Conservation (phyloP, 2,113 vertebrate genomes). For the Vimba vimba region DNA sequence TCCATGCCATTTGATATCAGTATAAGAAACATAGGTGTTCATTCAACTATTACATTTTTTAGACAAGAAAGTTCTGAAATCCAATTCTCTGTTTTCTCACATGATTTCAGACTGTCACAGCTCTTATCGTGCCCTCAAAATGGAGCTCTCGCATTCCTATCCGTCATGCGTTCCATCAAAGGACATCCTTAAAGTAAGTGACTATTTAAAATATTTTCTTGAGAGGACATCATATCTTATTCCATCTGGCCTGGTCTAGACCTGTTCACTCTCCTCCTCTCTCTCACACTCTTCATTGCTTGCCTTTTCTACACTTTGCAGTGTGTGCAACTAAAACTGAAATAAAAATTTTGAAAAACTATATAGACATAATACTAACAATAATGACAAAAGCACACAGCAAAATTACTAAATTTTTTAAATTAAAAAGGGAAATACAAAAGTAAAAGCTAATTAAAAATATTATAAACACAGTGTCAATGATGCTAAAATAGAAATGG, state of each 20-base stretch:
- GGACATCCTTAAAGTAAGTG: not conserved
- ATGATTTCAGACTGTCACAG: not conserved
- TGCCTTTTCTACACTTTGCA: not conserved
- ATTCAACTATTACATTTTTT: not conserved
- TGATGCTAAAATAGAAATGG: slow-evolving; percentile 9
- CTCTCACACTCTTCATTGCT: slow-evolving; percentile 2
- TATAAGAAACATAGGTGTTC: not conserved
- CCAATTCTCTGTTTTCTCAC: not conserved
- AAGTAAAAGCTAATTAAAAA: not conserved
- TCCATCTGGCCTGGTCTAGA: slow-evolving; percentile 28
- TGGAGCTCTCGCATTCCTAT: not conserved
- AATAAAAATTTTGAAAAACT: too few species aligned
- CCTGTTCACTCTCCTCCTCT: slow-evolving; percentile 35
- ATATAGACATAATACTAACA: too few species aligned
- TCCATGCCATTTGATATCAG: not conserved
- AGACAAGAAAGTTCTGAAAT: not conserved
- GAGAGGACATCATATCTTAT: slow-evolving; percentile 25
- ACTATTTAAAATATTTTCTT: slow-evolving; percentile 17
- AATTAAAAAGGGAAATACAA: not conserved
- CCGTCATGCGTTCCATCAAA: not conserved
- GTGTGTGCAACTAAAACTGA: not conserved
- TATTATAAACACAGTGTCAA: not conserved
- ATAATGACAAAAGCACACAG: too few species aligned
- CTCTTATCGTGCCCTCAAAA: not conserved
- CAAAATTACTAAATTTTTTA: not conserved